Conservation (phyloP, 35 echinoderm and acorn worm species). For the Hemicentrotus pulcherrimus region DNA sequence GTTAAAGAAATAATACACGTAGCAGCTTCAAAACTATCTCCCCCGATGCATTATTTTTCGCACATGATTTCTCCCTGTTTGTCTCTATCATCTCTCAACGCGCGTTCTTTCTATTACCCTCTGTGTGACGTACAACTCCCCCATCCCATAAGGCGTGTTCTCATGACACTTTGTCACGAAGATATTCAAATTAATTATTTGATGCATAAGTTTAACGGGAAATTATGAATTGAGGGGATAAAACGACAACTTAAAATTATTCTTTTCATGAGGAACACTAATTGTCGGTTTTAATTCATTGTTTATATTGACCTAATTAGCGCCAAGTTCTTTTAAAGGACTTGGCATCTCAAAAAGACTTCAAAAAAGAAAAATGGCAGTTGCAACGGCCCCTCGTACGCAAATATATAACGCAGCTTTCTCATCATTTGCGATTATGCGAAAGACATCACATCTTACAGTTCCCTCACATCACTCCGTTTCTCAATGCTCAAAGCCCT, state of each 20-base stretch:
- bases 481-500: neutral
- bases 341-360: neutral
- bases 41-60: neutral
- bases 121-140: neutral
- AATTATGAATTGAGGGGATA: too few species aligned
- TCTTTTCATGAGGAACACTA: too few species aligned
- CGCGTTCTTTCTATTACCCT: neutral
- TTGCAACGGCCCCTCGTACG: neutral
- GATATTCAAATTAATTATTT: too few species aligned
- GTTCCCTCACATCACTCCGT: neutral
- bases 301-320: too few species aligned
- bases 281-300: too few species aligned
- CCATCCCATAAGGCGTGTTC: neutral
- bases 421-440: neutral
- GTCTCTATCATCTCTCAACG: neutral
- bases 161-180: too few species aligned
- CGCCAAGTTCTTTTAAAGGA: too few species aligned
- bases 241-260: too few species aligned
- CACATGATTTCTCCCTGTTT: neutral
- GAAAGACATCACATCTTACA: neutral
- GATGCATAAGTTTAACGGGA: too few species aligned
- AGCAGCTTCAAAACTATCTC: neutral
- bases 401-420: conserved; percentile 12
- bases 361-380: neutral
- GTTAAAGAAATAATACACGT: neutral